Evolutionary conservation across 2,888 invertebrate species (phyloP).

Genomic region (Syrista parreyssii): DNA sequence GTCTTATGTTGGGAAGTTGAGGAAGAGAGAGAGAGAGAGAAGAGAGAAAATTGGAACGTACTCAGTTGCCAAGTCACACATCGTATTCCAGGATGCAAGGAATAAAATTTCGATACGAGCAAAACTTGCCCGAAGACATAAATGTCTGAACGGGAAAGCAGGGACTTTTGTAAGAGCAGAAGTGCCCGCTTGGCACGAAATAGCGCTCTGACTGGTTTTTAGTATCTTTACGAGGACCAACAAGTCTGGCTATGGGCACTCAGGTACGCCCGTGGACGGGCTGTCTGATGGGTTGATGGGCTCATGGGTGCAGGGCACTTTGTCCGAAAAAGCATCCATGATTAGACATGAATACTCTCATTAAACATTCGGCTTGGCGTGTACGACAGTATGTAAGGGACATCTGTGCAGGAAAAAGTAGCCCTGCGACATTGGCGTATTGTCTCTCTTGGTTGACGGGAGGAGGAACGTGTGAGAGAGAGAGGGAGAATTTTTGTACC

Average conservation of each 20-base stretch:
- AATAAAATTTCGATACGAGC: not conserved
- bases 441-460: not conserved
- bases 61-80: slow-evolving; percentile 6
- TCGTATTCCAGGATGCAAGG: not conserved
- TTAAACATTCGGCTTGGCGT: slow-evolving; percentile 16
- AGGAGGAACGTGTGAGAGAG: not conserved
- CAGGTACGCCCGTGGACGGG: not conserved
- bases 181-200: not conserved
- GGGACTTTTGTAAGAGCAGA: not conserved
- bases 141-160: not conserved
- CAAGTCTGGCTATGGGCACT: not conserved
- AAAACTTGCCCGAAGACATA: not conserved
- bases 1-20: not conserved
- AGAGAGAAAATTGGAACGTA: not conserved
- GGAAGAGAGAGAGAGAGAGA: not conserved
- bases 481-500: not conserved
- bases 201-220: slow-evolving; percentile 6
- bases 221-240: not conserved
- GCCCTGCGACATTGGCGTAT: slow-evolving; percentile 2
- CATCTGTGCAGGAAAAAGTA: slow-evolving; percentile 17
- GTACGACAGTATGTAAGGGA: slow-evolving; percentile 14
- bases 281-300: not conserved
- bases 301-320: not conserved
- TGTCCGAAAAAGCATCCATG: slow-evolving; percentile 14
- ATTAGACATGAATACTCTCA: slow-evolving; percentile 21